These are phyloP conservation scores for Nephrocerus scutellatus DNA, from an alignment of 2,888 invertebrate species.

Conservation along the genomic window DNA sequence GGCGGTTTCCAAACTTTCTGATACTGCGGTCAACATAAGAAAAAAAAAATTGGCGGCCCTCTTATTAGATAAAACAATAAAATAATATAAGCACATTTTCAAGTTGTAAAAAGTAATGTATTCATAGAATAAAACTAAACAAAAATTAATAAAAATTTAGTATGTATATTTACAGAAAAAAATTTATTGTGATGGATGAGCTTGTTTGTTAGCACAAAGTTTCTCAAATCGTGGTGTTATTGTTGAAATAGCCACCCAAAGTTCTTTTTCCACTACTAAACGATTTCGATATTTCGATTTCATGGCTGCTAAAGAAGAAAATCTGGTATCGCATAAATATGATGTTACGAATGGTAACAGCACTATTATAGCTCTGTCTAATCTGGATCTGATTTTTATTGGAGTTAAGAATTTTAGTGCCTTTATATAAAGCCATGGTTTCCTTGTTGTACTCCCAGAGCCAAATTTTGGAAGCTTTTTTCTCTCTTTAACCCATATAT, in stretches of 20 bases:
- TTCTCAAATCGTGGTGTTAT: constrained; percentile 19
- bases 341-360: constrained; percentile 24
- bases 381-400: too few relatives aligned
- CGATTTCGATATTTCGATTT: constrained; percentile 23
- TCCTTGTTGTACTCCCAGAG: too few relatives aligned
- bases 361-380: constrained; percentile 18
- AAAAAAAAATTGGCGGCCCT: too few relatives aligned
- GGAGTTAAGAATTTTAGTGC: too few relatives aligned
- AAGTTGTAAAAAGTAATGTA: constrained; percentile 9
- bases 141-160: constrained; percentile 8
- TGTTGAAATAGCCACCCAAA: constrained; percentile 18
- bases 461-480: too few relatives aligned
- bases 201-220: too few relatives aligned
- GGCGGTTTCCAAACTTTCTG: too few relatives aligned
- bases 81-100: constrained; percentile 4
- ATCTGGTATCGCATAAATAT: constrained; percentile 24
- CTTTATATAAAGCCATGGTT: too few relatives aligned
- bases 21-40: too few relatives aligned
- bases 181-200: constrained; percentile 8
- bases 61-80: too few relatives aligned
- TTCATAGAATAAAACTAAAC: constrained; percentile 4
- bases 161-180: constrained; percentile 6
- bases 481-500: too few relatives aligned
- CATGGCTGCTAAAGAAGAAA: constrained; percentile 25
- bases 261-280: constrained; percentile 19